Evolutionary conservation across 1,140 invertebrate genomes (phyloP).

Genomic region (Drosophila sucinea): DNA sequence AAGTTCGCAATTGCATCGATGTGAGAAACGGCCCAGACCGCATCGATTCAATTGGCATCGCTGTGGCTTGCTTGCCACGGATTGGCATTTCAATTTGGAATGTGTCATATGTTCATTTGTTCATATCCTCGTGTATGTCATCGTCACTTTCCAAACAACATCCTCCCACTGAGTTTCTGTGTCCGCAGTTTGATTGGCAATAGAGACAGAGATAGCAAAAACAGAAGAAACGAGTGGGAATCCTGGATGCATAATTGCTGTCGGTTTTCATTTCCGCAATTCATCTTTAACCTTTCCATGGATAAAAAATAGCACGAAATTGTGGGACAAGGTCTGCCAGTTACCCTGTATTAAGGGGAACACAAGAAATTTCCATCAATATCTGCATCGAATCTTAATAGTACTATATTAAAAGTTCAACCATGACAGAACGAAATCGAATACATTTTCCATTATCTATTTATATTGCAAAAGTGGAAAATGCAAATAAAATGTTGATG

Average conservation of each 20-base stretch:
- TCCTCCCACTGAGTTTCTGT: conserved; percentile 18
- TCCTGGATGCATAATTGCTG: conserved; percentile 64
- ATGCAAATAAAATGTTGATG: background rate
- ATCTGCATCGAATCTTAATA: too few species aligned
- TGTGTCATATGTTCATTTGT: conserved; percentile 11
- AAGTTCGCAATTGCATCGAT: background rate
- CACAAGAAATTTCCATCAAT: too few species aligned
- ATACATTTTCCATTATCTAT: too few species aligned
- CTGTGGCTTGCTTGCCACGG: conserved; percentile 5
- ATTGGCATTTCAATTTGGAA: conserved; percentile 42
- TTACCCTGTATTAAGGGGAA: too few species aligned
- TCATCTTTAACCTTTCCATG: background rate
- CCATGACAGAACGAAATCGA: too few species aligned
- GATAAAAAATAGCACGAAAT: too few species aligned
- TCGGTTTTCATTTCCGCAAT: conserved; percentile 69
- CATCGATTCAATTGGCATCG: conserved; percentile 35
- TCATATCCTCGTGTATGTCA: background rate
- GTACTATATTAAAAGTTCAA: too few species aligned
- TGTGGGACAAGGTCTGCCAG: too few species aligned
- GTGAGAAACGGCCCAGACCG: conserved; percentile 35
- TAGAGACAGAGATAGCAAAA: background rate
- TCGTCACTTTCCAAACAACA: conserved; percentile 61
- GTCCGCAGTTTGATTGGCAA: conserved; percentile 10
- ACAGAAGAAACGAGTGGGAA: conserved; percentile 25
- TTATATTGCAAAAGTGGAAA: too few species aligned